Base-by-base conservation (phyloP, 2,113 vertebrate species). In the Taxidea taxus region DNA sequence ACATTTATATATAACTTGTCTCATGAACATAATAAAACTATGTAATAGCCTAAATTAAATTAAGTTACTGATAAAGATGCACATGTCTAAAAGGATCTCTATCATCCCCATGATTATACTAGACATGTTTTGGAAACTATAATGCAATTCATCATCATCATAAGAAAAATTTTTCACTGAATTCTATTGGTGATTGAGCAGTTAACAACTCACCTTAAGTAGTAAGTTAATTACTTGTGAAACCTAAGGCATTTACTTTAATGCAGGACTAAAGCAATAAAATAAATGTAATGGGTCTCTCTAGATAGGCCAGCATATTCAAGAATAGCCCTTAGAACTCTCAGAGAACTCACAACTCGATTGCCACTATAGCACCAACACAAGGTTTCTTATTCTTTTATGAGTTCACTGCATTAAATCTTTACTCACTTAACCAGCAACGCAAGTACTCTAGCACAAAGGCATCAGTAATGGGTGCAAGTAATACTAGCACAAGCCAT, bases 221-320 rank as follows among this genome's bases (percentile, higher is more conserved):
- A 60, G 12, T 89, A 88, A 72, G 37, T 47, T 95, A 94, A 78
- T 87, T 87, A 81, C 29, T 77, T 94, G 70, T 44, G 68, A 97
- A 91, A 93, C 44, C 29, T 31, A 70, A 91, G 42, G 77, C 62
- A 84, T 90, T 93, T 44, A 88, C 27, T 77, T 93, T 68, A 91
- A 25, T 80, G 44, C 9, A 86, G 27, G 60, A 21, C n/a, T 95
- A 90, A 94, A 25, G 37, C n/a, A 86, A 75, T 70, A 92, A 92
- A 77, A 93, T 87, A 83, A 77, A 91, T 8, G 29, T 37, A 91
- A 74, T 11, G 10, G 49, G 29, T 74, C 23, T 90, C 78, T 96
- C 39, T 42, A 89, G 51, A 75, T 0, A 85, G 64, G 92, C 12
- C 2, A 88, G 42, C 13, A 18, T 56, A 90, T 88, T 90, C 66